A percentile compares a stretch with the other conserved stretches of the same genome.
Conservation (phyloP, 2,797 vertebrate species). For the Pantherophis vulpinus region DNA sequence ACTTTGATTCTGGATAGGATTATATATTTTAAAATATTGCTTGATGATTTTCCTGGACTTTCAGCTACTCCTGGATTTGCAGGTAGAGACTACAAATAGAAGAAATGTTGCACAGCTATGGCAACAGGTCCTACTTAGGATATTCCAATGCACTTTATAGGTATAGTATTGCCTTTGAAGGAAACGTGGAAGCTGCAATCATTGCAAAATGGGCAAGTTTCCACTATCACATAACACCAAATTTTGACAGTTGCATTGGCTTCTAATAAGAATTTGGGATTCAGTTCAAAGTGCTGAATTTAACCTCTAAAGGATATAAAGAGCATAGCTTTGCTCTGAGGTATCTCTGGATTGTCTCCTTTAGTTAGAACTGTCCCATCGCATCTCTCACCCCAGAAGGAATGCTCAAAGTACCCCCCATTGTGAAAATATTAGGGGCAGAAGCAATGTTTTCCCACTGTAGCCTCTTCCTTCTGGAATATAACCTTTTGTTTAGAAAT, state of each 20-base stretch:
- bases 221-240: neutral
- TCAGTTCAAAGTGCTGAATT: neutral
- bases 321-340: neutral
- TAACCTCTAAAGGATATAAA: neutral
- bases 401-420: neutral
- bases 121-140: neutral
- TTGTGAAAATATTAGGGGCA: neutral
- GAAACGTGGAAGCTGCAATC: neutral
- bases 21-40: neutral
- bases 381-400: neutral
- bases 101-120: neutral
- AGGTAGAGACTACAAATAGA: neutral
- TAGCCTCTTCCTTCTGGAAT: neutral
- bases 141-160: neutral
- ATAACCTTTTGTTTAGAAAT: neutral
- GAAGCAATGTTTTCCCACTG: neutral
- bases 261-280: neutral
- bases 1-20: neutral
- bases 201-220: neutral
- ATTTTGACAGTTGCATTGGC: neutral
- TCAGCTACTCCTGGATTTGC: neutral
- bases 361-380: neutral
- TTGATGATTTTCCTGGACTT: neutral
- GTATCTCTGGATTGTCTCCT: neutral
- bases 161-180: neutral